Percentiles rank a stretch among this genome's conserved stretches.
phyloP scores from a whole-genome alignment of 2,888 invertebrate genomes.

The Caprella mutica region DNA sequence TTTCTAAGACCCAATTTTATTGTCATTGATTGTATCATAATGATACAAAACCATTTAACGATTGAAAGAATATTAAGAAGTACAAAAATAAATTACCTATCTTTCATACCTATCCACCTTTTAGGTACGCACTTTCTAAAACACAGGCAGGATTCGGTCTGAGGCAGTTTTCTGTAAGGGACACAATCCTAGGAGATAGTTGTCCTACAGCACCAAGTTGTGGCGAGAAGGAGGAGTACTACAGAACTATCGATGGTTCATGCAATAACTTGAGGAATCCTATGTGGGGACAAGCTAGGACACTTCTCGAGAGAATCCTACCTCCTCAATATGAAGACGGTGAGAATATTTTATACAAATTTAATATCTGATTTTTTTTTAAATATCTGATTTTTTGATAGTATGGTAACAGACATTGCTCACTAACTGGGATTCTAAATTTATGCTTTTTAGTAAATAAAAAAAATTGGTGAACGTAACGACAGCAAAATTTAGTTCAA shows the following conservation, averaged over 20 bases:
- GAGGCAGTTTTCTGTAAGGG: conserved; percentile 30
- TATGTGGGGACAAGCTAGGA: conserved; percentile 18
- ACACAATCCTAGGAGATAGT: conserved; percentile 35
- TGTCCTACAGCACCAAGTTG: conserved; percentile 35
- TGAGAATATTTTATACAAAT: not conserved
- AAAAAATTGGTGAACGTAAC: too few relatives aligned
- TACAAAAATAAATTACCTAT: too few relatives aligned
- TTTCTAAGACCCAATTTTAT: too few relatives aligned
- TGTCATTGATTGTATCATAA: too few relatives aligned
- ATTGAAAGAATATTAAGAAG: too few relatives aligned
- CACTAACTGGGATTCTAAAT: too few relatives aligned
- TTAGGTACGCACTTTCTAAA: conserved; percentile 24
- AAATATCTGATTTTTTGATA: not conserved
- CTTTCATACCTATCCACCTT: too few relatives aligned
- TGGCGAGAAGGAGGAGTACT: conserved; percentile 11
- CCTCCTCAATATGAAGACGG: conserved; percentile 28
- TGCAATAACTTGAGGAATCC: conserved; percentile 23
- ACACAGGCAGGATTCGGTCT: conserved; percentile 34
- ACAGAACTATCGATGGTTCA: conserved; percentile 19
- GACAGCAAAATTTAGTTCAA: too few relatives aligned
- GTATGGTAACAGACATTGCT: too few relatives aligned
- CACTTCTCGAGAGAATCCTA: conserved; percentile 14
- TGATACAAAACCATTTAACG: too few relatives aligned
- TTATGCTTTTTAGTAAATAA: too few relatives aligned
- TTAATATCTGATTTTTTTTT: not conserved